Evolutionary conservation across 1,140 invertebrate species (phyloP), one percentile per base, ranked within the genome.

Genomic region (Lepidurus apus): DNA sequence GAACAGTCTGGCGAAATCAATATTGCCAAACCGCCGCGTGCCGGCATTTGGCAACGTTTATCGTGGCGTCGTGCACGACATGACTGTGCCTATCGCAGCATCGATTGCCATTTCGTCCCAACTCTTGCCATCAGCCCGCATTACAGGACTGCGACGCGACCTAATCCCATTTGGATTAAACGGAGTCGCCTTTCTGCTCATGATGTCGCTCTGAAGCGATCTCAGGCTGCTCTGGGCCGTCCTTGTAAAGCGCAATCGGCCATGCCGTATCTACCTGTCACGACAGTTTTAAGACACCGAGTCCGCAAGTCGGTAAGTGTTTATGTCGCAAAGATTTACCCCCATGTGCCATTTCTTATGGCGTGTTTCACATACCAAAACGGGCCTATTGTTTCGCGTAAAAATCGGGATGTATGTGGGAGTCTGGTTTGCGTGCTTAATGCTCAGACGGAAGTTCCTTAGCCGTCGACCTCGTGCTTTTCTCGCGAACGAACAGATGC

Each of bases 391-490:
- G 53, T 65, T 13, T 65, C 47, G 13, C 0, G 53, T 21, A 21
- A 21, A 65, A n/a, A n/a, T 65, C 7, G 21, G 45, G 7, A 11
- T 17, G 45, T 65, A n/a, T 7, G 21, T 65, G 8, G 21, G 53
- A 65, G 53, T 65, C 53, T 65, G 53, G 45, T 17, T 1, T 47
- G 45, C 17, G 45, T 13, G 21, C 53, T 65, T 65, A n/a, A 13
- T 65, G 53, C 4, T 65, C 53, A 65, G 53, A 65, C 53, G 53
- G 53, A 65, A 65, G 53, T 65, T 65, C 53, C 17, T 34, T 65
- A 21, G 53, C n/a, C 21, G 53, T 65, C 53, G 53, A 13, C 53
- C 53, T 65, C 53, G 53, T 21, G 17, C 53, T 7, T 65, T 65
- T 21, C 21, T 21, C 53, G 17, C 53, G 53, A 65, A 47, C 45